Base-by-base conservation (phyloP, 2,797 vertebrate species). In the Xenentodon cancila region DNA sequence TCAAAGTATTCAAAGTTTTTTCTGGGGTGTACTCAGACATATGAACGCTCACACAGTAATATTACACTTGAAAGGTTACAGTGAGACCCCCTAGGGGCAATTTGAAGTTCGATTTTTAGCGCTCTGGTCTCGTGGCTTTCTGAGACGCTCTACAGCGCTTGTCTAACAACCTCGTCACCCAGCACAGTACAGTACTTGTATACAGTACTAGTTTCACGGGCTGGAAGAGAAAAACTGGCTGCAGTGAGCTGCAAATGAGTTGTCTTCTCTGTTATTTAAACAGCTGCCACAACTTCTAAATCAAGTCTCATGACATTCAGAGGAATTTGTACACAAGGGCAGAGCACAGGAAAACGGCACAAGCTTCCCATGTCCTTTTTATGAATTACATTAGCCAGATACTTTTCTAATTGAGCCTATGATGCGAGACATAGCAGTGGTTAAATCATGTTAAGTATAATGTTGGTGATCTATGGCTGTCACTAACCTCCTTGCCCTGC, bases 401-500 rank as follows among this genome's bases (percentile, higher is more conserved):
- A 19, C 34, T 25, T 68, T 64, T 53, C 30, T 59, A 13, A 0
- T 50, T 34, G 59, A 18, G 66, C 19, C 56, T 44, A 65, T 51
- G 46, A 19, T 4, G 48, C 17, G 53, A 73, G 50, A 71, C 32
- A 30, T 58, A 50, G 19, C 9, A 19, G 27, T 7, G 51, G 49
- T 20, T 47, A 21, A 72, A 59, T 62, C 21, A 59, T 16, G 15
- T 59, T 46, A 60, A 43, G 47, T 25, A 30, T 49, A 19, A 52
- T 51, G 17, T 9, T 19, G 19, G 25, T 59, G 13, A 56, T 22
- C 49, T 22, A 59, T 21, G 44, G 18, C 34, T 13, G 34, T 49
- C 40, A 81, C 90, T 86, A 84, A 98, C 97, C 96, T 97, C 79
- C 95, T 94, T 73, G 97, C 98, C 89, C 98, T 95, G 71, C 97